phyloP scores from a whole-genome alignment of 2,888 invertebrate species.

The Sarcophaga rosellei region DNA sequence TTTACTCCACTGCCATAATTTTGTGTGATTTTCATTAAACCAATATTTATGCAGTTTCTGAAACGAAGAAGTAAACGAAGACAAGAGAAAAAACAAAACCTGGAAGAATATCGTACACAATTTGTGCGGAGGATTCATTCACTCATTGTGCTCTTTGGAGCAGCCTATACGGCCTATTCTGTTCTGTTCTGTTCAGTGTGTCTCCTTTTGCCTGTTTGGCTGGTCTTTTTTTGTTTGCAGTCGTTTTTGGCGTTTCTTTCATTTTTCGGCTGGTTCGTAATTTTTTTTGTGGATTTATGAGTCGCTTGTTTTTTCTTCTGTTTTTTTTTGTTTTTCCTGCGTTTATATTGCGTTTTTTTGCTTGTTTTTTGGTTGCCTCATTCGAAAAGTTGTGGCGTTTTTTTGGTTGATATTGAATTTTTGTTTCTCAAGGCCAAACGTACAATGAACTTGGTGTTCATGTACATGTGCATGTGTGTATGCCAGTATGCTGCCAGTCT shows the following conservation, averaged over 20 bases:
- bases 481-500: conserved; percentile 5
- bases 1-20: conserved; percentile 74
- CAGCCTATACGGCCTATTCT: not conserved
- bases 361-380: not conserved
- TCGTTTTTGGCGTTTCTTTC: conserved; percentile 40
- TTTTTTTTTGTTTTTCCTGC: conserved; percentile 51
- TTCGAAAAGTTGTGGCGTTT: conserved; percentile 5
- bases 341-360: conserved; percentile 40
- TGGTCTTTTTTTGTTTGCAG: conserved; percentile 49
- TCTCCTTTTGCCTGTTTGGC: conserved; percentile 44
- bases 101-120: not conserved
- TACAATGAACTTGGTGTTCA: conserved; percentile 68
- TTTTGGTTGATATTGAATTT: conserved; percentile 72
- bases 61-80: not conserved
- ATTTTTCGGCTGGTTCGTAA: conserved; percentile 43
- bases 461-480: conserved; percentile 33
- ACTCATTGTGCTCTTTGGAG: not conserved
- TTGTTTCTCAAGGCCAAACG: conserved; percentile 73
- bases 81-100: not conserved
- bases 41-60: conserved; percentile 62
- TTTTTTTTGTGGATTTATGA: conserved; percentile 60
- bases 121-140: not conserved
- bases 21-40: conserved; percentile 71
- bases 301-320: conserved; percentile 39
- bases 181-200: not conserved